Evolutionary conservation across 1,140 invertebrate genomes (phyloP), one percentile per base, ranked within the genome.

Genomic region (Conopomorpha cramerella): DNA sequence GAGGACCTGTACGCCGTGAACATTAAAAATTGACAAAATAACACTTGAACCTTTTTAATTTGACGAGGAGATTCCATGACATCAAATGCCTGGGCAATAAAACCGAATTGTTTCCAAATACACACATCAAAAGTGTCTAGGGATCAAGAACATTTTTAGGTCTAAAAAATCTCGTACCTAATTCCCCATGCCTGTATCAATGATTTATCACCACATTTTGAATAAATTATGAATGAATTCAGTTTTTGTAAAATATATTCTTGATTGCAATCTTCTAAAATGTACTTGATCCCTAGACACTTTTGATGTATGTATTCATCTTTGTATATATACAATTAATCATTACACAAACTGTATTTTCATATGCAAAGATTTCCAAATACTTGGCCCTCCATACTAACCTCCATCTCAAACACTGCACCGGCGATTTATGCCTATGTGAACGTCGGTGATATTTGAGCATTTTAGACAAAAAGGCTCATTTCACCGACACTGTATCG

Each of bases 1-100:
- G 85, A 79, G 16, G 83, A 81, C 51, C 84, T 83, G 52, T 16
- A n/a, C n/a, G 67, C 55, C 26, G 37, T 8, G 46, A 41, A 11
- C 4, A 15, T 35, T 23, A n/a, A n/a, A n/a, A n/a, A n/a, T n/a
- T n/a, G n/a, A n/a, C n/a, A n/a, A n/a, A n/a, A n/a, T n/a, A n/a
- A n/a, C n/a, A n/a, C n/a, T n/a, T n/a, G n/a, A n/a, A n/a, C n/a
- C n/a, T n/a, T n/a, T n/a, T n/a, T n/a, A n/a, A n/a, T n/a, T n/a
- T n/a, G n/a, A n/a, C n/a, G n/a, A n/a, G n/a, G n/a, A n/a, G n/a
- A n/a, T n/a, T n/a, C n/a, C n/a, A n/a, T n/a, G n/a, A n/a, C n/a
- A n/a, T n/a, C n/a, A n/a, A n/a, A n/a, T n/a, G n/a, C 10, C 29
- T 33, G 30, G 29, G 40, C 31, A 40, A 17, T 38, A 34, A 32